A percentile compares a stretch with the other conserved stretches of the same genome.
Evolutionary conservation across 1,140 invertebrate genomes (phyloP).

Genomic region (Phortica variegata): DNA sequence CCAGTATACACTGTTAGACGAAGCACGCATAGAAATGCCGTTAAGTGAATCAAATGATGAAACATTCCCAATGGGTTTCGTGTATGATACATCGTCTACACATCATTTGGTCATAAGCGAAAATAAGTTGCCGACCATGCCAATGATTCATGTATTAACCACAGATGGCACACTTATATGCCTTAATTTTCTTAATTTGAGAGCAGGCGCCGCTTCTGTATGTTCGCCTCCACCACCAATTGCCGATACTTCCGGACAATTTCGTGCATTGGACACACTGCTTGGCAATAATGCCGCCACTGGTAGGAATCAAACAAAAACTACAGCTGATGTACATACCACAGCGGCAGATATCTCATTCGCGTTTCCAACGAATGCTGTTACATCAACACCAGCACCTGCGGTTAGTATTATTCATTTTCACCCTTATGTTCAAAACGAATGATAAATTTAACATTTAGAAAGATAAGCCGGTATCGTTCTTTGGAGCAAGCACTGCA

Average conservation of each 20-base stretch:
- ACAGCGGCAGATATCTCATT: conserved; percentile 33
- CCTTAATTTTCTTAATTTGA: conserved; percentile 70
- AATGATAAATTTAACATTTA: background rate
- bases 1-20: conserved; percentile 66
- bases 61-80: conserved; percentile 71
- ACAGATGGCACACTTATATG: conserved; percentile 71
- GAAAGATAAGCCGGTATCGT: conserved; percentile 30
- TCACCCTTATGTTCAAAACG: too few relatives aligned
- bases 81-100: conserved; percentile 66
- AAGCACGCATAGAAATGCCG: conserved; percentile 73
- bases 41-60: conserved; percentile 66
- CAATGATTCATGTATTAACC: conserved; percentile 68
- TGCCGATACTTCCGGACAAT: conserved; percentile 55
- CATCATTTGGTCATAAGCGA: conserved; percentile 65
- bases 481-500: conserved; percentile 21
- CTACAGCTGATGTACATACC: conserved; percentile 2
- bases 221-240: conserved; percentile 64
- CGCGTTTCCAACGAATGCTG: conserved; percentile 33
- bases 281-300: background rate
- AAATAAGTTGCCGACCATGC: conserved; percentile 63
- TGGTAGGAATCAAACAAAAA: background rate
- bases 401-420: background rate
- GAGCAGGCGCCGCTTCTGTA: conserved; percentile 59
- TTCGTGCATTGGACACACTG: conserved; percentile 27
- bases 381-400: conserved; percentile 41